Percentiles rank a stretch among this genome's conserved stretches.
phyloP scores from a whole-genome alignment of 2,797 vertebrate species.

The Gymnoscopelus microlampas region DNA sequence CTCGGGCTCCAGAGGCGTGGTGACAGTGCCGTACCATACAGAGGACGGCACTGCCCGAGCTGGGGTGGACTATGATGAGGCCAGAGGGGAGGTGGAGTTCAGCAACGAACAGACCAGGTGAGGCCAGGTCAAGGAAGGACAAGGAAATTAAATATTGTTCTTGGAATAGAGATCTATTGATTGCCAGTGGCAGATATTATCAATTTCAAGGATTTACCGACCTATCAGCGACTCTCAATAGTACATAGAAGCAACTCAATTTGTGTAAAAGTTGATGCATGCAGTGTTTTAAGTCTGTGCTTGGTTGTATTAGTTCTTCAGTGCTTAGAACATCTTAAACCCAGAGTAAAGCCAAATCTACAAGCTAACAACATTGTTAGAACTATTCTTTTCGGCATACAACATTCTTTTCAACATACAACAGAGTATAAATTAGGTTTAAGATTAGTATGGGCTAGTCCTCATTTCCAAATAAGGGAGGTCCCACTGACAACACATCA shows the following conservation, averaged over 20 bases:
- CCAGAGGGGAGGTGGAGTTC: conserved; percentile 90
- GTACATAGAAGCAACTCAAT: too few species aligned
- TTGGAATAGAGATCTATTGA: neutral
- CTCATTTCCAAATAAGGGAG: conserved; percentile 14
- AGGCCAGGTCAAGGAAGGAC: conserved; percentile 46
- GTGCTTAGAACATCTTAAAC: conserved; percentile 1
- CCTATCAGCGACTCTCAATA: neutral
- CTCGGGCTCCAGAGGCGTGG: conserved; percentile 90
- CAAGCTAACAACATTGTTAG: too few species aligned
- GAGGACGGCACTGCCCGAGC: conserved; percentile 88
- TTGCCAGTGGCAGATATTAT: neutral
- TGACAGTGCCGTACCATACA: conserved; percentile 89
- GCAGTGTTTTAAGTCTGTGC: too few species aligned
- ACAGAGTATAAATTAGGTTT: too few species aligned
- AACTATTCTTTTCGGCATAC: too few species aligned
- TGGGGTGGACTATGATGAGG: conserved; percentile 89
- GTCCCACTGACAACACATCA: conserved; percentile 50
- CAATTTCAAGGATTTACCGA: neutral
- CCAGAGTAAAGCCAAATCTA: neutral
- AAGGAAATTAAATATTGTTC: conserved; percentile 1
- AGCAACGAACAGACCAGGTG: conserved; percentile 92
- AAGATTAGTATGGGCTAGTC: conserved; percentile 18
- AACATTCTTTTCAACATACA: too few species aligned
- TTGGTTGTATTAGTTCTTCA: too few species aligned
- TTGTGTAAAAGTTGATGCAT: too few species aligned